A percentile compares a stretch with the other conserved stretches of the same genome.
These are phyloP conservation scores for Crocuta crocuta DNA, from an alignment of 2,113 vertebrate species.

Conservation along the genomic window DNA sequence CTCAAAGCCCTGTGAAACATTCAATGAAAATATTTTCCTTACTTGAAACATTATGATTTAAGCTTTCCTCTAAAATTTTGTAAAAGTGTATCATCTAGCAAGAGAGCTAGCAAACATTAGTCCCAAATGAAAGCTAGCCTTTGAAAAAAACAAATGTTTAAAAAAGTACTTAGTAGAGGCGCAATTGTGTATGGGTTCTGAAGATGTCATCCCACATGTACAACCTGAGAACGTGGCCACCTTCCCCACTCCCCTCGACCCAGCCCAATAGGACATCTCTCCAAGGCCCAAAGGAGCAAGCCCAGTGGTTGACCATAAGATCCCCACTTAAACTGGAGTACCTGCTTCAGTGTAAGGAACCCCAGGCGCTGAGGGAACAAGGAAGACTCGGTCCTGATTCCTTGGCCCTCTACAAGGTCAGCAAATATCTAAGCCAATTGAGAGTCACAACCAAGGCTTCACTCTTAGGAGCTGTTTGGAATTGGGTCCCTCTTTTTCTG, in stretches of 20 bases:
- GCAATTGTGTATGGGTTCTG: background rate
- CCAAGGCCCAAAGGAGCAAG: no score
- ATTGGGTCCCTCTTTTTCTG: constrained; percentile 88
- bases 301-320: background rate
- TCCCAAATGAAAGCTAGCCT: background rate
- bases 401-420: constrained; percentile 90
- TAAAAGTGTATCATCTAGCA: background rate
- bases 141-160: background rate
- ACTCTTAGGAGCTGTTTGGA: constrained; percentile 86
- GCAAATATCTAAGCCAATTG: constrained; percentile 87
- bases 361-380: background rate
- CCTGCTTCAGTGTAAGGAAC: background rate
- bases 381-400: constrained; percentile 92
- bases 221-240: background rate
- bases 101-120: background rate
- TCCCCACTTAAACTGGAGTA: background rate
- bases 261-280: background rate
- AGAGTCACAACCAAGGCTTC: constrained; percentile 90
- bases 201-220: background rate
- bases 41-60: background rate
- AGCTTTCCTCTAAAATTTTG: background rate
- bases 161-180: background rate
- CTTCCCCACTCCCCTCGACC: background rate
- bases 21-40: background rate
- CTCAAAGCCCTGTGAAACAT: background rate